Evolutionary conservation across 2,888 invertebrate genomes (phyloP).

Genomic region (Athrips mouffetella): DNA sequence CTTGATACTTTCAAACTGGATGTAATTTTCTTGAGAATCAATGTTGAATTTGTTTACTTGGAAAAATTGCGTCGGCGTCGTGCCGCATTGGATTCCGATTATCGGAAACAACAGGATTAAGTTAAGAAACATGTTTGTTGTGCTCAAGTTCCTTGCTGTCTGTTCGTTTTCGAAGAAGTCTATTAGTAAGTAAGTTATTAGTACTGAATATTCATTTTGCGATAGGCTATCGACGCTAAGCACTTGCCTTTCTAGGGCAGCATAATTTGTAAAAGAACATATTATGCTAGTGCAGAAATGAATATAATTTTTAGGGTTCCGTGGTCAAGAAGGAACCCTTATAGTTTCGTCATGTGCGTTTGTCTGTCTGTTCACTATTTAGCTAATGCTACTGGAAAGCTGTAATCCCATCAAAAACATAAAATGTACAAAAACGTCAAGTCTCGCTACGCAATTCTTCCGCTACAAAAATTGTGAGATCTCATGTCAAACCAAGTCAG

Average conservation of each 20-base stretch:
- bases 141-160: not conserved
- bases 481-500: too few relatives aligned
- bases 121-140: conserved; percentile 1
- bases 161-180: not conserved
- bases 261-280: not conserved
- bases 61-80: conserved; percentile 18
- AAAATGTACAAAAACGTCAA: too few relatives aligned
- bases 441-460: too few relatives aligned
- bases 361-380: too few relatives aligned
- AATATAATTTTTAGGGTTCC: not conserved
- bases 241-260: not conserved
- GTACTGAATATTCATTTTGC: conserved; percentile 3
- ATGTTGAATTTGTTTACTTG: conserved; percentile 28
- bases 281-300: not conserved
- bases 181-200: not conserved
- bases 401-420: too few relatives aligned
- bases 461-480: too few relatives aligned
- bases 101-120: conserved; percentile 7
- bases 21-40: conserved; percentile 17
- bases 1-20: conserved; percentile 28
- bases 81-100: conserved; percentile 15
- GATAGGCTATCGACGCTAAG: not conserved
- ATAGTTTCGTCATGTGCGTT: too few relatives aligned
- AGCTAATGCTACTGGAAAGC: too few relatives aligned
- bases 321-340: not conserved